Evolutionary conservation across 2,888 invertebrate genomes (phyloP), one percentile per base, ranked within the genome.

Genomic region (Lycaena phlaeas): DNA sequence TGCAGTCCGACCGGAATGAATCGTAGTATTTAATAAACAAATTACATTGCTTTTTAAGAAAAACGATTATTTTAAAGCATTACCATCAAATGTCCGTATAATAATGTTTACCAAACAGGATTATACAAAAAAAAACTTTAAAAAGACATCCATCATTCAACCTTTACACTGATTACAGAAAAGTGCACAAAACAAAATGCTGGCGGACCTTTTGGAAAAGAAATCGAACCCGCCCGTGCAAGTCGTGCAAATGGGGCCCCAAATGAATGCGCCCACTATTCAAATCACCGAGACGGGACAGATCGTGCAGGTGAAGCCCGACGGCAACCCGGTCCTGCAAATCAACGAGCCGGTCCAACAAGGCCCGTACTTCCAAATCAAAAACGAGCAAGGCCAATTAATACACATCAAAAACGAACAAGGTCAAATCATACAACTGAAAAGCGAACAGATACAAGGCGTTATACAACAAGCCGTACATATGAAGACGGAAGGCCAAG

Each of bases 121-220:
- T n/a, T n/a, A n/a, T n/a, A n/a, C n/a, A n/a, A n/a, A n/a, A n/a
- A n/a, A n/a, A n/a, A n/a, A n/a, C n/a, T n/a, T n/a, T n/a, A n/a
- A n/a, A n/a, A n/a, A n/a, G n/a, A n/a, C n/a, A n/a, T n/a, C n/a
- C n/a, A n/a, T n/a, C n/a, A n/a, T n/a, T n/a, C n/a, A n/a, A n/a
- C n/a, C n/a, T n/a, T n/a, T n/a, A n/a, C n/a, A n/a, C n/a, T n/a
- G 56, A 48, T 6, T 14, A 29, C 61, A 84, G 84, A 82, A 84
- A 57, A 60, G 76, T 0, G 73, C 77, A 0, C 79, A 85, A 61
- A 91, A 91, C 57, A 92, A 93, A 70, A 92, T 94, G 91, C 78
- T 95, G 31, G 94, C 94, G 0, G 94, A 95, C 65, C 73, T 95
- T 38, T 76, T 95, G 2, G 95, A 95, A 63, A 90, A 93, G 58